Evolutionary conservation across 2,113 vertebrate species (phyloP), one percentile per base, ranked within the genome.

Genomic region (Eulacestoma nigropectus): DNA sequence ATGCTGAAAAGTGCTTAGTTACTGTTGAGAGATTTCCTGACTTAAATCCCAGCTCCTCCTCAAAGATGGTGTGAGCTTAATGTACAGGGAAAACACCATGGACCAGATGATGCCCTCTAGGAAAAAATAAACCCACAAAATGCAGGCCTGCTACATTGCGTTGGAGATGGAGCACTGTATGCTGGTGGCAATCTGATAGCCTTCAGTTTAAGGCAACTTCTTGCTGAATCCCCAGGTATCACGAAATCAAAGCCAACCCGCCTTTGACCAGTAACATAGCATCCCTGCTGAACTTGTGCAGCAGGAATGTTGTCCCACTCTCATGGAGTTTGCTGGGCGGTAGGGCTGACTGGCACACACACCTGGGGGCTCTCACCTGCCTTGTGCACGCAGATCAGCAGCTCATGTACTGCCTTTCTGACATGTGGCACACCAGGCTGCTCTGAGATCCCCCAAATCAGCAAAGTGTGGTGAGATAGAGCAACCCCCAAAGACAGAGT

Each of bases 21-120:
- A 75, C 49, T 4, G 2, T 69, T 95, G 32, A 79, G 85, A 89
- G 52, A 77, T 72, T 91, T 97, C 62, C 80, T 84, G 52, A 69
- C 42, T 76, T 56, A 89, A 96, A 93, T 65, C 29, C 35, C 65
- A 81, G 47, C 27, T 76, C 11, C 37, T 90, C 17, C 37, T 91
- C 67, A 70, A 83, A 83, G 23, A 46, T 9, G 11, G 4, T 42
- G 39, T 47, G 75, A 85, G 2, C 10, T 84, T 79, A 65, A 23
- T 46, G 30, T 60, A 39, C n/a, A 85, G 39, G 42, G 63, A 85
- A 93, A 91, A 65, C 63, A 74, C 33, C 18, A 29, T 5, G 6
- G 46, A 72, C 5, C 8, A 69, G 49, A 80, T 70, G 29, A 65
- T 25, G 20, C 5, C 23, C 29, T 68, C n/a, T 53, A 80, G 70